A percentile compares a stretch with the other conserved stretches of the same genome.
These are phyloP conservation scores for Phortica magna DNA, from an alignment of 2,888 invertebrate species.

Conservation along the genomic window DNA sequence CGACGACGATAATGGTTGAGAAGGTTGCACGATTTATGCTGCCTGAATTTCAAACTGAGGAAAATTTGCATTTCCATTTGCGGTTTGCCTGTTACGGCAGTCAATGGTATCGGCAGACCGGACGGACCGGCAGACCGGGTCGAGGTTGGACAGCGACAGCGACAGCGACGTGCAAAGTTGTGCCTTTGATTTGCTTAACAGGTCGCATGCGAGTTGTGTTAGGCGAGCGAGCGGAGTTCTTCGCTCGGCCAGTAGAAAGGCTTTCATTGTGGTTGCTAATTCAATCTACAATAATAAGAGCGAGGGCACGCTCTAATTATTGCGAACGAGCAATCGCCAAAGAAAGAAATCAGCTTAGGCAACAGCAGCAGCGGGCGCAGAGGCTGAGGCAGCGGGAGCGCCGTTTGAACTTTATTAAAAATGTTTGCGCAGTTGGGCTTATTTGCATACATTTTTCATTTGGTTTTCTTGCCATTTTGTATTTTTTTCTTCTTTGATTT, in stretches of 20 bases:
- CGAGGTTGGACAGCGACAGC: conserved; percentile 27
- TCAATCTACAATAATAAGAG: conserved; percentile 69
- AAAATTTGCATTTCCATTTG: conserved; percentile 71
- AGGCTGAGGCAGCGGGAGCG: too few species aligned
- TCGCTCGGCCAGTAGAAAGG: background rate
- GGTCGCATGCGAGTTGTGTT: too few species aligned
- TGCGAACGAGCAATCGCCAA: background rate
- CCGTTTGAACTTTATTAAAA: conserved; percentile 64
- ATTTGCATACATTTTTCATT: conserved; percentile 61
- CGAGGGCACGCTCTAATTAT: conserved; percentile 35
- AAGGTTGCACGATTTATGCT: conserved; percentile 30
- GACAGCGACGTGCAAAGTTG: background rate
- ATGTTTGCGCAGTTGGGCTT: conserved; percentile 61
- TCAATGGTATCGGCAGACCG: background rate
- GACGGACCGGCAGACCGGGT: conserved; percentile 27
- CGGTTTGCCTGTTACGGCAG: conserved; percentile 45
- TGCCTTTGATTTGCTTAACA: conserved; percentile 66
- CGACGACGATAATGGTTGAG: background rate
- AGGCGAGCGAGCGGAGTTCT: background rate
- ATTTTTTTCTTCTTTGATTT: conserved; percentile 18
- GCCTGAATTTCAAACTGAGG: conserved; percentile 37
- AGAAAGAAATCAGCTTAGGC: background rate
- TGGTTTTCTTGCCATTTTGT: background rate
- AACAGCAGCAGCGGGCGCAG: background rate
- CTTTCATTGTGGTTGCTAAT: conserved; percentile 53